A percentile compares a stretch with the other conserved stretches of the same genome.
These are phyloP conservation scores for Masnerella sp. DNA, from an alignment of 2,888 invertebrate genomes.

Conservation along the genomic window DNA sequence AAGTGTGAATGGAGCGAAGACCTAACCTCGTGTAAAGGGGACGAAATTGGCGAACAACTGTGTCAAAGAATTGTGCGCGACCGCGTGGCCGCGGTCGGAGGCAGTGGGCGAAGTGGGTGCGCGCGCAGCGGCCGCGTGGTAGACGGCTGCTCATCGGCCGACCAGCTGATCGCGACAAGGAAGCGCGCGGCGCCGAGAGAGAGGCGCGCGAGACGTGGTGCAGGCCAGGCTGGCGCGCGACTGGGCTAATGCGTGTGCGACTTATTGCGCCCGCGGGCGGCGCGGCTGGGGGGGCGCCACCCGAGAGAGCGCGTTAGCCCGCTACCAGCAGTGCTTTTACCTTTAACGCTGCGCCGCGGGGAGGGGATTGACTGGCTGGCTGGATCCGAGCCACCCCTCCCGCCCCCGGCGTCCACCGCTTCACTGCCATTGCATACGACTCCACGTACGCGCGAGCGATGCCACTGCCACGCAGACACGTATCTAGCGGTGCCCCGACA, in stretches of 20 bases:
- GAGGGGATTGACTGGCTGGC: constrained; percentile 36
- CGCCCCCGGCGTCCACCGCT: constrained; percentile 22
- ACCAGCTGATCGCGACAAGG: constrained; percentile 83
- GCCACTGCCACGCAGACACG: constrained; percentile 41
- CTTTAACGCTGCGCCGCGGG: constrained; percentile 41
- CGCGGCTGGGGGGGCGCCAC: constrained; percentile 67
- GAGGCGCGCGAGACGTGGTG: constrained; percentile 60
- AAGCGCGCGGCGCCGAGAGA: constrained; percentile 78
- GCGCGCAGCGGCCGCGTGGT: constrained; percentile 72
- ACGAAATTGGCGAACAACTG: constrained; percentile 32
- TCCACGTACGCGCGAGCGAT: constrained; percentile 39
- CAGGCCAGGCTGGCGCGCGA: constrained; percentile 68
- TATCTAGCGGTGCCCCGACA: too few species aligned
- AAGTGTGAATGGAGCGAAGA: background rate
- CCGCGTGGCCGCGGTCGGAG: constrained; percentile 65
- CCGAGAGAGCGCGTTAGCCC: constrained; percentile 80
- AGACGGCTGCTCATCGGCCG: constrained; percentile 74
- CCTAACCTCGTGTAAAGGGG: constrained; percentile 30
- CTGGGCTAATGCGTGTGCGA: constrained; percentile 77
- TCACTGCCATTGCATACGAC: constrained; percentile 31
- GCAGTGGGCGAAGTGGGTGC: constrained; percentile 42
- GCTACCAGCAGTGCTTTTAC: constrained; percentile 66
- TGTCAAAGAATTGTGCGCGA: constrained; percentile 60
- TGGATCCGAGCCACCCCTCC: constrained; percentile 32
- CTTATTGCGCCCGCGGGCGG: constrained; percentile 71